Conservation (phyloP, 2,888 invertebrate species). For the Oxystoma pomonae region DNA sequence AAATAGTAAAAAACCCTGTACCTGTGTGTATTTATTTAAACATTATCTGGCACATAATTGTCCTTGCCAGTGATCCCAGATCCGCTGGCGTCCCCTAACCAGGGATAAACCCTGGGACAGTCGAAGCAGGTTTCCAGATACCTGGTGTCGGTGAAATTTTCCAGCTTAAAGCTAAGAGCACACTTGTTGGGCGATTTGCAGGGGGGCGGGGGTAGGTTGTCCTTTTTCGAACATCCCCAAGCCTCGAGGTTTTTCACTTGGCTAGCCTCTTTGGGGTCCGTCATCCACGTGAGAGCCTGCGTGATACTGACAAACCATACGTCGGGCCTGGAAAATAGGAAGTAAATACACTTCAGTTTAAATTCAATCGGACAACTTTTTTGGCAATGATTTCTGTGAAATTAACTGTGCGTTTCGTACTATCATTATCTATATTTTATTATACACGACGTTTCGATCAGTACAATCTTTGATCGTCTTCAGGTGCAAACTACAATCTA, state of each 20-base stretch:
- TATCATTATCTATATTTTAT: no score
- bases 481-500: no score
- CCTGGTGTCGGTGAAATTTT: constrained; percentile 75
- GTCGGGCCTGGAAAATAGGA: constrained; percentile 61
- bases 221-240: constrained; percentile 75
- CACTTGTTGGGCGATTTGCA: constrained; percentile 82
- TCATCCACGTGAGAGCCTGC: constrained; percentile 87
- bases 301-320: constrained; percentile 85
- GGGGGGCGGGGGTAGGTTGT: constrained; percentile 64
- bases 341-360: no score
- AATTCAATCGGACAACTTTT: no score
- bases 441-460: no score
- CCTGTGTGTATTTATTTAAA: no score
- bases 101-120: constrained; percentile 82
- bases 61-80: constrained; percentile 75
- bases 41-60: constrained; percentile 73
- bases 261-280: constrained; percentile 72
- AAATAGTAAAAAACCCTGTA: no score
- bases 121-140: constrained; percentile 85
- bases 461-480: no score
- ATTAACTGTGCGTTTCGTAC: no score
- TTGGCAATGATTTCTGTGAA: no score
- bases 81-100: constrained; percentile 84
- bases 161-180: constrained; percentile 72
- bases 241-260: constrained; percentile 69